Base-by-base conservation (phyloP, 2,113 vertebrate species). In the Tympanuchus pallidicinctus region DNA sequence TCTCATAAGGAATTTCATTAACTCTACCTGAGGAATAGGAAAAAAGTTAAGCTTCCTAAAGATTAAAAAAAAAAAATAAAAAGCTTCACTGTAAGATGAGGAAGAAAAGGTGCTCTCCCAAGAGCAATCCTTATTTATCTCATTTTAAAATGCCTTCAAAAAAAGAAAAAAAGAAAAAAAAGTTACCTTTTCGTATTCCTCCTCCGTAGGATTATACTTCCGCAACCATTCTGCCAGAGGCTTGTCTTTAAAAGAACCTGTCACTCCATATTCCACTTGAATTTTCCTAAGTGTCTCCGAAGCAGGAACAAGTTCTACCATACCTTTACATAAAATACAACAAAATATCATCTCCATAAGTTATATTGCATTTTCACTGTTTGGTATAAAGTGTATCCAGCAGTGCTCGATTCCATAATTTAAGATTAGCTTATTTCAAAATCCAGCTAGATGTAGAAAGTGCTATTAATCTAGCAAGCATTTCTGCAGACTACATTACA, bases 231-330 rank as follows among this genome's bases (percentile, higher is more conserved):
- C 99, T 4, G 99, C 99, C 96, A 99, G 98, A 19, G 99, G 99
- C 91, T 99, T 99, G 97, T 99, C 99, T 96, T 99, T 99, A 92
- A 99, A 99, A 89, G 99, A 99, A 40, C 99, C 99, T 1, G 99
- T 99, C 83, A 99, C 98, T 48, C 99, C 99, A 76, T 99, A 99
- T 92, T 99, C 99, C 95, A 99, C 99, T 97, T 99, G 99, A 96
- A 99, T 99, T 97, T 99, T 99, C 83, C 99, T 98, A 79, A 99
- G 98, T 0, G 99, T 99, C 81, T 99, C 99, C n/a, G 99, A 99
- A 87, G 98, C 98, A 56, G 99, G 98, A 89, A 99, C 99, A 95
- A 99, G 98, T 93, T 99, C 99, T 94, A 99, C 99, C 99, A 99
- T 99, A 30, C 99, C 99, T 99, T 94, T 67, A 96, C 63, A 36